phyloP scores from a whole-genome alignment of 2,113 vertebrate genomes.

The Haplochromis vanheusdeni region DNA sequence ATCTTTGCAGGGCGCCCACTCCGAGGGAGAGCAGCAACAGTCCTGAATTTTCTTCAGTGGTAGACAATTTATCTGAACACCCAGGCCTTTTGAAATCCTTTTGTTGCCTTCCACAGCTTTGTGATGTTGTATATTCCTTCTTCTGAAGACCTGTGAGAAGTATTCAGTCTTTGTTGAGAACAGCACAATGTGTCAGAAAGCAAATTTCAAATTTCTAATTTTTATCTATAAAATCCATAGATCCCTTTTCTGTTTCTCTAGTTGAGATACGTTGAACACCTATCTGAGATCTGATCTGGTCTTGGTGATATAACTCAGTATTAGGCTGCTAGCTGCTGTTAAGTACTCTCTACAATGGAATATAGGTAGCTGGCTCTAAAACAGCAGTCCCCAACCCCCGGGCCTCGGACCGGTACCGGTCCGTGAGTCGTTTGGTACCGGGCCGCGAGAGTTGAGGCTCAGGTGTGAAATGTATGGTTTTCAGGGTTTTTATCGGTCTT shows the following conservation, averaged over 20 bases:
- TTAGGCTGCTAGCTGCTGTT: neutral
- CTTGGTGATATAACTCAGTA: neutral
- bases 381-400: neutral
- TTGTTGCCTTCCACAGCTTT: neutral
- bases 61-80: neutral
- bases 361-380: neutral
- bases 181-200: neutral
- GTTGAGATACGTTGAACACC: neutral
- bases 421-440: neutral
- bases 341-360: neutral
- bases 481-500: neutral
- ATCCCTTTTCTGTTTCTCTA: neutral
- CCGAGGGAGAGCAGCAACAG: neutral
- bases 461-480: neutral
- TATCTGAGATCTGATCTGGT: neutral
- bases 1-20: neutral
- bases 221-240: neutral
- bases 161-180: neutral
- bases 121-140: neutral
- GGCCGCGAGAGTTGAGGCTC: neutral
- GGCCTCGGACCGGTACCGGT: neutral
- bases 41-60: neutral
- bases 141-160: neutral
- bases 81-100: neutral
- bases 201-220: too few relatives aligned